These are phyloP conservation scores for Torymus tubicola DNA, from an alignment of 2,888 invertebrate genomes.

Conservation along the genomic window DNA sequence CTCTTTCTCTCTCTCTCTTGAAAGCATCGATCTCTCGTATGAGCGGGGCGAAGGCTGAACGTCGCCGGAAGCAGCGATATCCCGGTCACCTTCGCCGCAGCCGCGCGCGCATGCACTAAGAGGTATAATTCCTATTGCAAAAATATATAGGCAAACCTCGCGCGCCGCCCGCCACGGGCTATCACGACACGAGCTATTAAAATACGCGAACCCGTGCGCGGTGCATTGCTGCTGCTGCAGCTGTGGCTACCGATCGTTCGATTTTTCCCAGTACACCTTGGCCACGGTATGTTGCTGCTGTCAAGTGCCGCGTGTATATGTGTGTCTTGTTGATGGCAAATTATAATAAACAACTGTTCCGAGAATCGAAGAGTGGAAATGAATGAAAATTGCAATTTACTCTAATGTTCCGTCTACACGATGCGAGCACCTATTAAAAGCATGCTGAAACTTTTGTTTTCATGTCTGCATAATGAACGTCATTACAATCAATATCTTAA, in stretches of 20 bases:
- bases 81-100: conserved; percentile 60
- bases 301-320: not conserved
- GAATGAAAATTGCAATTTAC: no score
- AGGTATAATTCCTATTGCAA: conserved; percentile 53
- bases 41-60: conserved; percentile 56
- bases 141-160: conserved; percentile 34
- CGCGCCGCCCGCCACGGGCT: conserved; percentile 39
- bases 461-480: conserved; percentile 10
- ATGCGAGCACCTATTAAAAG: no score
- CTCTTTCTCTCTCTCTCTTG: conserved; percentile 21
- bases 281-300: not conserved
- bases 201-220: conserved; percentile 23
- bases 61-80: conserved; percentile 64
- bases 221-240: not conserved
- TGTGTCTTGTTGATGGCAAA: no score
- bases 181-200: conserved; percentile 55
- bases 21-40: conserved; percentile 47
- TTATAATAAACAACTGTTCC: no score
- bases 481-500: no score
- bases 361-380: no score
- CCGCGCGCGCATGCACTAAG: not conserved
- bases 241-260: not conserved
- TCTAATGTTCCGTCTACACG: no score
- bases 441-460: conserved; percentile 2
- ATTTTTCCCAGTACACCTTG: conserved; percentile 27